Evolutionary conservation across 2,113 vertebrate species (phyloP), one percentile per base, ranked within the genome.

Genomic region (Aythya baeri): DNA sequence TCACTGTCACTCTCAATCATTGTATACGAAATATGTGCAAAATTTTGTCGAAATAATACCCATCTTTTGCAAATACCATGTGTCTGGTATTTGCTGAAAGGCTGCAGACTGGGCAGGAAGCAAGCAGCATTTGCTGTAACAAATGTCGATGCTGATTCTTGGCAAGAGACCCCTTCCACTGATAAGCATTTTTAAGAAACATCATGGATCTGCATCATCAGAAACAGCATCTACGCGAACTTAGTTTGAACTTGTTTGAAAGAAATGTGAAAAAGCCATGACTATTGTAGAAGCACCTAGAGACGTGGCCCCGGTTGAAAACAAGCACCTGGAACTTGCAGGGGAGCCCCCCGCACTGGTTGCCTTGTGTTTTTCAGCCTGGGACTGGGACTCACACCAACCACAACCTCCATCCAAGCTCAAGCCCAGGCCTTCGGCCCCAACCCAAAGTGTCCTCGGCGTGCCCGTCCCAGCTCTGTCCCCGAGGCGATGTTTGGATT

Each of bases 31-130:
- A 46, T 2, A 26, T n/a, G 43, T 83, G 82, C 41, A 93, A 96
- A 86, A 63, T 81, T 93, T 41, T 66, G 36, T 63, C 6, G 23
- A 85, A 95, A 88, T 73, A 58, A 50, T 63, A 68, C 2, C 23
- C n/a, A 22, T 74, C 62, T 81, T 86, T 58, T 87, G 71, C 77
- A 92, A 91, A 94, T 80, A 59, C 26, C 89, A 90, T 43, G 68
- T 91, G 89, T 58, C 55, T 95, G 85, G 7, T 71, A 32, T 50
- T 86, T 62, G 55, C 46, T 88, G 46, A 50, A 38, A 93, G 87
- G 72, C 91, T 89, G 72, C 84, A 83, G 74, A 6, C 63, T 67
- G 67, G 27, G 87, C 78, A 80, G 83, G 68, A 78, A 84, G 54
- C 1, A 88, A 86, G 83, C 41, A 86, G n/a, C 18, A 54, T 63